phyloP scores from a whole-genome alignment of 2,113 vertebrate genomes.

The Eleginops maclovinus region DNA sequence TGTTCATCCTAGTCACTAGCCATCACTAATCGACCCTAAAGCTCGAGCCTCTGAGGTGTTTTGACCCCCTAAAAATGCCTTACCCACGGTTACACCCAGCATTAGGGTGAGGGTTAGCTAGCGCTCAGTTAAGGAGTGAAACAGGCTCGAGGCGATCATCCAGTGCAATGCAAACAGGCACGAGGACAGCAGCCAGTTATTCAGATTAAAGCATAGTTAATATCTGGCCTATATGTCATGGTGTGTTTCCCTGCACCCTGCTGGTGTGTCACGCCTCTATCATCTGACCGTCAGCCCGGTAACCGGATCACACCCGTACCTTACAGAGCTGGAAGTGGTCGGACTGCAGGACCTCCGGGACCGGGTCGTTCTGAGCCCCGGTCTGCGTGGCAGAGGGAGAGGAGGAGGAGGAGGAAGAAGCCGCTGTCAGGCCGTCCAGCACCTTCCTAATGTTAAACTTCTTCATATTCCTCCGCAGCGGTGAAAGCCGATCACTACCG shows the following conservation, averaged over 20 bases:
- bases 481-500: constrained; percentile 55
- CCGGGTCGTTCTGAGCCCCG: constrained; percentile 86
- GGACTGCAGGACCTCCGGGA: constrained; percentile 95
- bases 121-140: neutral
- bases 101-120: neutral
- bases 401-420: constrained; percentile 85
- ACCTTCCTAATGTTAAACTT: constrained; percentile 99
- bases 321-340: constrained; percentile 99
- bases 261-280: constrained; percentile 51
- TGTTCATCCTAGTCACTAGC: too few relatives aligned
- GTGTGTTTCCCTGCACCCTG: too few relatives aligned
- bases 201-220: too few relatives aligned
- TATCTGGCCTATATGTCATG: too few relatives aligned
- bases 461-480: constrained; percentile 87
- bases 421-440: constrained; percentile 95
- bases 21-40: too few relatives aligned
- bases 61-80: too few relatives aligned
- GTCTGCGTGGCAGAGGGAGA: constrained; percentile 78
- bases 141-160: constrained; percentile 51
- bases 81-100: too few relatives aligned
- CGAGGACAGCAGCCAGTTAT: too few relatives aligned
- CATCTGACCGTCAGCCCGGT: constrained; percentile 50
- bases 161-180: constrained; percentile 68
- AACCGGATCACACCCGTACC: constrained; percentile 80
- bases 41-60: too few relatives aligned